A percentile compares a stretch with the other conserved stretches of the same genome.
Evolutionary conservation across 2,888 invertebrate species (phyloP).

Genomic region (Prenolepis imparis): DNA sequence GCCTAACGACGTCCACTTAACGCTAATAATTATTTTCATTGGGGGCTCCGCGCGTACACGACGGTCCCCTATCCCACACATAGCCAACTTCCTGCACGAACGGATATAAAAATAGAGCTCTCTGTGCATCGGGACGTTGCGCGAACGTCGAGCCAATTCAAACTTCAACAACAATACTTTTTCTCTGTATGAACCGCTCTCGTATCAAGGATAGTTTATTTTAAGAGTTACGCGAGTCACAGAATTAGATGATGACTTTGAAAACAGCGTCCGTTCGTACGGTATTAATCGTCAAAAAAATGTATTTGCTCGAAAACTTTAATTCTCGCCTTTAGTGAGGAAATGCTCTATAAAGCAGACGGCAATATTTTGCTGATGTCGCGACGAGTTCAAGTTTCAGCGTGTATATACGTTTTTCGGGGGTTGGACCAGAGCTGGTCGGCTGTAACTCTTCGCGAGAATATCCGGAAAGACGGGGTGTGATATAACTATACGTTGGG

Average conservation of each 20-base stretch:
- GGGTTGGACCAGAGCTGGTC: conserved; percentile 8
- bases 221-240: conserved; percentile 48
- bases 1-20: conserved; percentile 85
- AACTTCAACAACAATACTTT: conserved; percentile 21
- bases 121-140: conserved; percentile 65
- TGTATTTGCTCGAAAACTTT: neutral
- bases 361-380: conserved; percentile 28
- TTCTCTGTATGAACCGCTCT: neutral
- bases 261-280: neutral
- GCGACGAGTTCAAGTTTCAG: conserved; percentile 30
- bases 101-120: conserved; percentile 86
- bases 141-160: conserved; percentile 56
- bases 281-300: neutral
- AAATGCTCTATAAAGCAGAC: neutral
- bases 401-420: no score
- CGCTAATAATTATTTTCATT: conserved; percentile 86
- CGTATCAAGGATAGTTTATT: conserved; percentile 48
- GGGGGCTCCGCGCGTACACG: conserved; percentile 80
- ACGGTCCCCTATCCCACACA: conserved; percentile 80
- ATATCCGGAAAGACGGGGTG: conserved; percentile 46
- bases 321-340: neutral
- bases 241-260: conserved; percentile 58
- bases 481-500: conserved; percentile 50
- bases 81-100: conserved; percentile 85
- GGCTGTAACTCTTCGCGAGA: conserved; percentile 61